phyloP scores from a whole-genome alignment of 2,113 vertebrate genomes.

The Mandrillus leucophaeus region DNA sequence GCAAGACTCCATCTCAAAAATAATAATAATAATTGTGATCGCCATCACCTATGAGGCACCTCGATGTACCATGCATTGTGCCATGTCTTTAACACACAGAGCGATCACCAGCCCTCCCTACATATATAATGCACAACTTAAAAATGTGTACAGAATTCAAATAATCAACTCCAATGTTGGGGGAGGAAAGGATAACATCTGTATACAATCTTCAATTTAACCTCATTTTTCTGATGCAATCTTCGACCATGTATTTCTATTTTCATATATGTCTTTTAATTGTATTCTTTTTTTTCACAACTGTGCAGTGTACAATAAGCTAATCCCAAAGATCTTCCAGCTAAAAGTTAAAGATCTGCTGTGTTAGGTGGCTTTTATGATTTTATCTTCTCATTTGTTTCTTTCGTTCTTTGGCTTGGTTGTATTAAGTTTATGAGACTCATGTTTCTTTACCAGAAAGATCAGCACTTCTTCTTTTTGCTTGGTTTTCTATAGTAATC shows the following conservation, averaged over 20 bases:
- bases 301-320: not conserved
- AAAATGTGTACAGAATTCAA: not conserved
- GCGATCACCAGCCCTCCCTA: not conserved
- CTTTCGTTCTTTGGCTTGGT: not conserved
- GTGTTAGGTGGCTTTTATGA: not conserved
- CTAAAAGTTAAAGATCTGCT: not conserved
- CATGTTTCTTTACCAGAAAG: not conserved
- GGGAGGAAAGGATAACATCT: not conserved
- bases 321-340: not conserved
- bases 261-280: not conserved
- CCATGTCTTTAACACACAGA: not conserved
- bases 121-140: fast-evolving
- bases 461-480: slow-evolving; percentile 41
- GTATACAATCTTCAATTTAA: not conserved
- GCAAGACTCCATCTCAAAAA: too few species aligned
- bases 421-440: slow-evolving; percentile 18
- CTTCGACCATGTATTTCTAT: not conserved
- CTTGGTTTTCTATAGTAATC: slow-evolving; percentile 12
- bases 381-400: not conserved
- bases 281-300: not conserved
- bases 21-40: not conserved
- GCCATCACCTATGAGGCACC: not conserved
- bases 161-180: fast-evolving
- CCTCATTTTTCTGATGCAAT: not conserved
- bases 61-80: not conserved